These are phyloP conservation scores for Himalopsyche phryganea DNA, from an alignment of 1,140 invertebrate genomes.

Conservation along the genomic window DNA sequence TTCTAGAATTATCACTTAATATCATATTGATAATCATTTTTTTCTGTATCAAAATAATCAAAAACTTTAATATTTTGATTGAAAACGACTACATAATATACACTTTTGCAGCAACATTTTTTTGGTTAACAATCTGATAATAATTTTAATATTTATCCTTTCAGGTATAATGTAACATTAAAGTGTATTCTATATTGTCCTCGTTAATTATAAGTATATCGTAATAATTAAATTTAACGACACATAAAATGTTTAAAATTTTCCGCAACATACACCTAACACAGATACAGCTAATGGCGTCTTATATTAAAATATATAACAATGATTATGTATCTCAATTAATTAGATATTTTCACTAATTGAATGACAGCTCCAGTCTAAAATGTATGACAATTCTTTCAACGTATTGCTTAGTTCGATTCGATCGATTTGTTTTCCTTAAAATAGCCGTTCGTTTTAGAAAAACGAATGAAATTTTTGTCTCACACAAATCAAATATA, in stretches of 20 bases:
- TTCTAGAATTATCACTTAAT: too few relatives aligned
- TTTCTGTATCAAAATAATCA: too few relatives aligned
- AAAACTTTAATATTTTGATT: too few relatives aligned
- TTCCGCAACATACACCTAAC: not conserved
- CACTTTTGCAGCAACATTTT: too few relatives aligned
- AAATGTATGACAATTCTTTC: slow-evolving; percentile 27
- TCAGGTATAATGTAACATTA: too few relatives aligned
- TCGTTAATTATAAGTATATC: slow-evolving; percentile 18
- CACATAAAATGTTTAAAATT: slow-evolving; percentile 10
- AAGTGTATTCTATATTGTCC: slow-evolving; percentile 24
- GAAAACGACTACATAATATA: too few relatives aligned
- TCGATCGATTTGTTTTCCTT: slow-evolving; percentile 12
- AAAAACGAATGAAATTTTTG: not conserved
- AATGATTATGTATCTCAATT: slow-evolving; percentile 33
- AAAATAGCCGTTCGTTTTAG: slow-evolving; percentile 14
- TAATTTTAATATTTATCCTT: too few relatives aligned
- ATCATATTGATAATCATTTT: too few relatives aligned
- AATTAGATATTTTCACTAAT: slow-evolving; percentile 31
- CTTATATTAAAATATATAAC: slow-evolving; percentile 28
- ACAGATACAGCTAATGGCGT: slow-evolving; percentile 5
- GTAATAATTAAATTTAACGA: slow-evolving; percentile 6
- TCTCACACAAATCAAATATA: too few relatives aligned
- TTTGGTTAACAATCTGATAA: too few relatives aligned
- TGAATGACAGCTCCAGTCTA: slow-evolving; percentile 33
- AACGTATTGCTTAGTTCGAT: slow-evolving; percentile 23